phyloP scores from a whole-genome alignment of 2,113 vertebrate genomes.

The Pygoscelis adeliae region DNA sequence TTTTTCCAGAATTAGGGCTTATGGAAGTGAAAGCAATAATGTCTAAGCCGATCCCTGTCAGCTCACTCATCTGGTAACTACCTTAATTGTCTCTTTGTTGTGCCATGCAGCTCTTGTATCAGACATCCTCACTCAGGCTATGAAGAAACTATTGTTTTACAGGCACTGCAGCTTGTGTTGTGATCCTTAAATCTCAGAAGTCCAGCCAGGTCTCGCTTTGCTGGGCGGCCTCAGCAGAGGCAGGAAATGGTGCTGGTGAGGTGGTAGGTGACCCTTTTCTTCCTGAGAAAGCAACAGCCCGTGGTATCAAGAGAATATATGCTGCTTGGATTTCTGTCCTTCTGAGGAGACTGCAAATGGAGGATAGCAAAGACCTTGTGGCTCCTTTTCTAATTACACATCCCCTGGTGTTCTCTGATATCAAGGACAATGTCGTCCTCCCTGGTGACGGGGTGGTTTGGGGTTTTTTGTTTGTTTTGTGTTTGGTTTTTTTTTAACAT shows the following conservation, averaged over 20 bases:
- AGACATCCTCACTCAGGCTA: not conserved
- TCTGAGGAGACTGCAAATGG: not conserved
- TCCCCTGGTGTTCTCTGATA: not conserved
- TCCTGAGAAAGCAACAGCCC: not conserved
- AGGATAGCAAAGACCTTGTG: not conserved
- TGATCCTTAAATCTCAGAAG: conserved; percentile 18
- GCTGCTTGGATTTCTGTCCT: not conserved
- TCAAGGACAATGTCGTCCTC: not conserved
- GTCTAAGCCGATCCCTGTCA: not conserved
- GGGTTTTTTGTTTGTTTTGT: not conserved
- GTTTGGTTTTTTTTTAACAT: not conserved
- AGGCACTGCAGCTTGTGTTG: not conserved
- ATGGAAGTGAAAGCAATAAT: not conserved
- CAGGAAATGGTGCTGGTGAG: conserved; percentile 28
- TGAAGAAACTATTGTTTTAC: conserved; percentile 30
- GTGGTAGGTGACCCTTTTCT: conserved; percentile 28
- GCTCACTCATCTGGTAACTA: not conserved
- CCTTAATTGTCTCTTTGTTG: not conserved
- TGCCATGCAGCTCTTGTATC: not conserved
- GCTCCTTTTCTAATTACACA: not conserved
- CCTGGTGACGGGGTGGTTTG: not conserved
- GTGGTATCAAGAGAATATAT: not conserved
- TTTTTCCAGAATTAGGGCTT: not conserved
- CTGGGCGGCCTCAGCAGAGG: not conserved
- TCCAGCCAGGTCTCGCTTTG: not conserved